These are phyloP conservation scores for Dryadula phaetusa DNA, from an alignment of 2,888 invertebrate species.

Conservation along the genomic window DNA sequence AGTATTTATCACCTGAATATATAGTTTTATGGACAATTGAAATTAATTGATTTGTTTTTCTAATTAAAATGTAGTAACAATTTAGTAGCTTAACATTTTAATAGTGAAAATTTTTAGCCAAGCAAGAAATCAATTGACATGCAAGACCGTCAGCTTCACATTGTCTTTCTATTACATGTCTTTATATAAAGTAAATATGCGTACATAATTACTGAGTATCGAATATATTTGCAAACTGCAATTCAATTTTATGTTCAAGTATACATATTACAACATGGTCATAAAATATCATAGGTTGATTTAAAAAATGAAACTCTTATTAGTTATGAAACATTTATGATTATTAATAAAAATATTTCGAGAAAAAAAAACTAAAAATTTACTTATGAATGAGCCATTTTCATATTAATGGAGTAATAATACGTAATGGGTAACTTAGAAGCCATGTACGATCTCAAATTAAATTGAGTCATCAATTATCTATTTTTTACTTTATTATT, in stretches of 20 bases:
- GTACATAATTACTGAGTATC: slow-evolving; percentile 31
- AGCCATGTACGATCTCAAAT: background rate
- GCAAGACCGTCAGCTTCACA: slow-evolving; percentile 27
- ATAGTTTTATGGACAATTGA: background rate
- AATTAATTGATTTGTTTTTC: background rate
- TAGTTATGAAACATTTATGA: background rate
- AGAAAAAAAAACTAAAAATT: background rate
- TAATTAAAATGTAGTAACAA: slow-evolving; percentile 11
- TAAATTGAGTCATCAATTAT: background rate
- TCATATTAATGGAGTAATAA: slow-evolving; percentile 11
- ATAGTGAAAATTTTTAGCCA: slow-evolving; percentile 32
- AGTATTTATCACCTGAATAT: too few species aligned
- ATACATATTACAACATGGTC: background rate
- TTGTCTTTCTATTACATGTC: slow-evolving; percentile 31
- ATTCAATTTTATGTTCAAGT: slow-evolving; percentile 3
- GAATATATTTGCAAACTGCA: slow-evolving; percentile 32
- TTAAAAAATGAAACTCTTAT: background rate
- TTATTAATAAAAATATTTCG: background rate
- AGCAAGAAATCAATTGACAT: slow-evolving; percentile 38
- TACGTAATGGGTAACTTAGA: slow-evolving; percentile 5
- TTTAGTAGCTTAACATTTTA: slow-evolving; percentile 33
- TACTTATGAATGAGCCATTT: background rate
- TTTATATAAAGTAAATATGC: slow-evolving; percentile 34
- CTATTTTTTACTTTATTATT: slow-evolving; percentile 1
- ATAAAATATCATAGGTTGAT: slow-evolving; percentile 6